Evolutionary conservation across 2,888 invertebrate genomes (phyloP), one percentile per base, ranked within the genome.

Genomic region (Halictus quadricinctus): DNA sequence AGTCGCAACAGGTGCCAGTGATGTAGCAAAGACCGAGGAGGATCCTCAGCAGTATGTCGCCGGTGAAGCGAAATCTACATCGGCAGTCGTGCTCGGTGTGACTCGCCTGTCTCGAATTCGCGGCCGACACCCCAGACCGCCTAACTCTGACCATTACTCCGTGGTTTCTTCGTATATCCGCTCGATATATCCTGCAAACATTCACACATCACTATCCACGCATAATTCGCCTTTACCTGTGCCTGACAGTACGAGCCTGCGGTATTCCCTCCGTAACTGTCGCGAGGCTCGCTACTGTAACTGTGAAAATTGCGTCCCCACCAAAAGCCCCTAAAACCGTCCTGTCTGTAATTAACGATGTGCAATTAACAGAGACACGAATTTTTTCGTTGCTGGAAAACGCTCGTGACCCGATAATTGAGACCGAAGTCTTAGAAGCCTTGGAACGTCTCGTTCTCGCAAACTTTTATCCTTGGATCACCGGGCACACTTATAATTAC

Each of bases 101-200:
- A 50, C 79, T 83, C 85, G 85, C 72, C 78, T 82, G 81, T 83
- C 79, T 85, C 82, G 84, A 84, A 88, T 85, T 86, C 88, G 88
- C 86, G 89, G 83, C 88, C 89, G 74, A 81, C 89, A 87, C 80
- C 76, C 58, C 79, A 73, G 83, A 84, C 77, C 84, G 81, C 58
- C 83, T 87, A 77, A 76, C 86, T 84, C 87, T 91, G 87, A 87
- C 89, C 92, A 92, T 92, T 83, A 90, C 91, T 92, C 83, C 80
- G 84, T 70, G 46, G 75, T 86, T 85, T 87, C 77, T 84, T 88
- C 83, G 75, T 77, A 41, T 70, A 43, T 41, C 70, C 79, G 80
- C 79, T 88, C 81, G 84, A 76, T 85, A 87, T 64, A 79, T 84
- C 78, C 87, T 84, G 81, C 0, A 79, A 76, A 66, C 79, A 1